Evolutionary conservation across 2,888 invertebrate genomes (phyloP).

Genomic region (Anoncus sp.): DNA sequence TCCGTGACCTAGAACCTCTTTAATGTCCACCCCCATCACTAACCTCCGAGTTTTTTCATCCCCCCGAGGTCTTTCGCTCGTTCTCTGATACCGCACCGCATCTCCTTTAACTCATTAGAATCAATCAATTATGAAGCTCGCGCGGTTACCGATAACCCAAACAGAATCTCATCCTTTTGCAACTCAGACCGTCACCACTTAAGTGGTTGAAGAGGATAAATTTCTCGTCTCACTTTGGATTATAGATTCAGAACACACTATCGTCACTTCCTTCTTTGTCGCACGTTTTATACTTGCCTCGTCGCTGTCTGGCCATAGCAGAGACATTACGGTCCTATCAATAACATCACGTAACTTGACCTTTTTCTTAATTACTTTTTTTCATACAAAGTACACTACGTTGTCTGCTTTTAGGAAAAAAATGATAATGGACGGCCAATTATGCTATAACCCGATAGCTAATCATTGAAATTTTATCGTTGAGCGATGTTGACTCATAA

Average conservation of each 20-base stretch:
- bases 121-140: conserved; percentile 79
- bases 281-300: conserved; percentile 16
- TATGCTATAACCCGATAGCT: neutral
- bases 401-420: neutral
- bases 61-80: conserved; percentile 2
- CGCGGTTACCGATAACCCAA: conserved; percentile 37
- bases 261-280: conserved; percentile 10
- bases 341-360: conserved; percentile 48
- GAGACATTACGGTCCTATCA: conserved; percentile 45
- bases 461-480: conserved; percentile 7
- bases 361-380: conserved; percentile 7
- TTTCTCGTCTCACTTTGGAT: conserved; percentile 47
- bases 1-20: conserved; percentile 80
- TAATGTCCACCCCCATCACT: conserved; percentile 75
- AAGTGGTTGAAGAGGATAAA: conserved; percentile 14
- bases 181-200: conserved; percentile 28
- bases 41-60: conserved; percentile 26
- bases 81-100: conserved; percentile 67
- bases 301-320: conserved; percentile 41
- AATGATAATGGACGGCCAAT: neutral
- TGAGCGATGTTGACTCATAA: conserved; percentile 10
- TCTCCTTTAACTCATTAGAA: conserved; percentile 82
- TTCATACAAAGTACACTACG: neutral
- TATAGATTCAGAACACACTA: conserved; percentile 31
- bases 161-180: conserved; percentile 48